Percentiles rank a stretch among this genome's conserved stretches.
Conservation (phyloP, 2,888 invertebrate species). For the Drosophila neotestacea region DNA sequence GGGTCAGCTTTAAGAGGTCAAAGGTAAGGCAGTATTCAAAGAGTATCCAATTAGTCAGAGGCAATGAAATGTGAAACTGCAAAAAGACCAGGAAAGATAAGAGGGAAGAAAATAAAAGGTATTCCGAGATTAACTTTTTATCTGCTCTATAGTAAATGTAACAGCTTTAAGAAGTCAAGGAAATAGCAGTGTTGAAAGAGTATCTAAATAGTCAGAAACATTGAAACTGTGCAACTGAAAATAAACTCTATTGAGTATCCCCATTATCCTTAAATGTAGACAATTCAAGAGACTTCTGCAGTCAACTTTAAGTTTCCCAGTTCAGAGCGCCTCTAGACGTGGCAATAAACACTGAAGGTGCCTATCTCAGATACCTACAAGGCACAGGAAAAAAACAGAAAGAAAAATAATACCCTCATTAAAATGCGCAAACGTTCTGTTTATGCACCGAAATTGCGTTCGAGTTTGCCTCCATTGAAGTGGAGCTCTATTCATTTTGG, state of each 20-base stretch:
- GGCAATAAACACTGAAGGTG: slow-evolving; percentile 34
- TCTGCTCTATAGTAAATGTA: no score
- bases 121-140: no score
- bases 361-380: slow-evolving; percentile 32
- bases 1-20: slow-evolving; percentile 43
- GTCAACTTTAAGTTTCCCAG: slow-evolving; percentile 14
- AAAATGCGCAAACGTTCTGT: slow-evolving; percentile 77
- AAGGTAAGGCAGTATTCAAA: no score
- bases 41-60: not conserved
- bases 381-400: not conserved
- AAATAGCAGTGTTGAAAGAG: no score
- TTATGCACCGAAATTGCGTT: slow-evolving; percentile 70
- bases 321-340: slow-evolving; percentile 1
- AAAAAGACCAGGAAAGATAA: no score
- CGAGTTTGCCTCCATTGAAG: slow-evolving; percentile 39
- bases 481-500: slow-evolving; percentile 51
- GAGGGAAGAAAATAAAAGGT: no score
- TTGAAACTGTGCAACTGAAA: not conserved
- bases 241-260: not conserved
- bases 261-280: not conserved
- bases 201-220: not conserved
- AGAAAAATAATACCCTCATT: slow-evolving; percentile 63
- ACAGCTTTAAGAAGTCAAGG: no score
- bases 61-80: not conserved
- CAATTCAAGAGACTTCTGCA: not conserved